Evolutionary conservation across 2,888 invertebrate species (phyloP), one percentile per base, ranked within the genome.

Genomic region (Napeogenes sylphis): DNA sequence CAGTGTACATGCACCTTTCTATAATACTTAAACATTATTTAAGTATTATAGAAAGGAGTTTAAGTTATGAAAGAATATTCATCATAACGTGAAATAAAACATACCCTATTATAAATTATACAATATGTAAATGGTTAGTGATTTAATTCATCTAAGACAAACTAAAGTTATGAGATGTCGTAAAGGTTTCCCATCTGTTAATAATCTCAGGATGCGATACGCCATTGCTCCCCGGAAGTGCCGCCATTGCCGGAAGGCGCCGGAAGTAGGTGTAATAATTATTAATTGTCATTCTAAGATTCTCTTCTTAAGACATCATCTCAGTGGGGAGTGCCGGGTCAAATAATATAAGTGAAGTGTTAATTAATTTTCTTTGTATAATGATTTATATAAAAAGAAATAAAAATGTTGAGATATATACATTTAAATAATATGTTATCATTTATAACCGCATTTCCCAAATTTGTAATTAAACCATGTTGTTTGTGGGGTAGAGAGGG

Each of bases 191-290:
- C 71, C 73, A 73, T 73, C 73, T 74, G 75, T 76, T 75, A 75
- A 73, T 72, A 74, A 76, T 81, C 77, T 78, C 78, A 78, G 81
- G 75, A 78, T 78, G 77, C 77, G 70, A 73, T 56, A 70, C 69
- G 69, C 74, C 68, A 77, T 78, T 78, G 75, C 73, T 67, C 75
- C 72, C 77, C 79, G 86, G 85, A 86, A 78, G 76, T 76, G 73
- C 75, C 75, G 71, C 79, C 80, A 77, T 78, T 59, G 68, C 82
- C 77, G 83, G 83, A 86, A 79, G 76, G 75, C 72, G 73, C 83
- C 87, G 87, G 87, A 89, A 85, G 81, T 84, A 81, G 80, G 83
- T 83, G 87, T 82, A 85, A 89, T 89, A 86, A 89, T 90, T 89
- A 88, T 90, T 88, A 88, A 90, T 88, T 86, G 87, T 84, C 77